Evolutionary conservation across 1,140 invertebrate species (phyloP).

Genomic region (Lysiphlebus fabarum): DNA sequence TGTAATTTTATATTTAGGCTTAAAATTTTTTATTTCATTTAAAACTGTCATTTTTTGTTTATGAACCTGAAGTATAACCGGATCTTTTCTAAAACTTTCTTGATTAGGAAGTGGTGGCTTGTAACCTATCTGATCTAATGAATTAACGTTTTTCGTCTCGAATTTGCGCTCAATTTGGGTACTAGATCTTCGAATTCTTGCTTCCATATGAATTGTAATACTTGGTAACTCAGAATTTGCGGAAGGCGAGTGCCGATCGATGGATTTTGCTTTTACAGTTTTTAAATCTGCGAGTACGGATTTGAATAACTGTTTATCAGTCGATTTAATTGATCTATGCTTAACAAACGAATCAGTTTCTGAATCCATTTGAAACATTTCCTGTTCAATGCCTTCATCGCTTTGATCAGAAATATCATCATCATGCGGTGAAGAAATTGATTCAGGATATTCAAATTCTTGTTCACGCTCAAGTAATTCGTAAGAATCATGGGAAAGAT

Average conservation of each 20-base stretch:
- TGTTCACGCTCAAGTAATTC: constrained; percentile 72
- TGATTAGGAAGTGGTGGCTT: constrained; percentile 34
- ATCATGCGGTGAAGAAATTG: constrained; percentile 47
- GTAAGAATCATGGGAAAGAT: constrained; percentile 85
- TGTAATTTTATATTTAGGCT: constrained; percentile 51
- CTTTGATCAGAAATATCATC: constrained; percentile 46
- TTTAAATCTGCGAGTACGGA: constrained; percentile 43
- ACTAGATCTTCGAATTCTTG: constrained; percentile 45
- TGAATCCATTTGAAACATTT: constrained; percentile 55
- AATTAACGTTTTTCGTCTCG: constrained; percentile 40
- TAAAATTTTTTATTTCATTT: constrained; percentile 49
- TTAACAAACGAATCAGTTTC: constrained; percentile 54
- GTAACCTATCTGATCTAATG: constrained; percentile 29
- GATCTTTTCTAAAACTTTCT: constrained; percentile 44
- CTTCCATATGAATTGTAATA: constrained; percentile 42
- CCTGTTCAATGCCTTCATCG: constrained; percentile 52
- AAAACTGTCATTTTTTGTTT: constrained; percentile 51
- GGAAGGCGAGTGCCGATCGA: constrained; percentile 42
- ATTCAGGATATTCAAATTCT: constrained; percentile 52
- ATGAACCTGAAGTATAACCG: constrained; percentile 48
- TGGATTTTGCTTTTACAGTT: constrained; percentile 34
- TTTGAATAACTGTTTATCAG: constrained; percentile 44
- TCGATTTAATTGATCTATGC: constrained; percentile 41
- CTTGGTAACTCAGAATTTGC: constrained; percentile 23
- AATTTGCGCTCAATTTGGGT: constrained; percentile 50